Evolutionary conservation across 1,140 invertebrate genomes (phyloP).

Genomic region (Lasioglossum albipes): DNA sequence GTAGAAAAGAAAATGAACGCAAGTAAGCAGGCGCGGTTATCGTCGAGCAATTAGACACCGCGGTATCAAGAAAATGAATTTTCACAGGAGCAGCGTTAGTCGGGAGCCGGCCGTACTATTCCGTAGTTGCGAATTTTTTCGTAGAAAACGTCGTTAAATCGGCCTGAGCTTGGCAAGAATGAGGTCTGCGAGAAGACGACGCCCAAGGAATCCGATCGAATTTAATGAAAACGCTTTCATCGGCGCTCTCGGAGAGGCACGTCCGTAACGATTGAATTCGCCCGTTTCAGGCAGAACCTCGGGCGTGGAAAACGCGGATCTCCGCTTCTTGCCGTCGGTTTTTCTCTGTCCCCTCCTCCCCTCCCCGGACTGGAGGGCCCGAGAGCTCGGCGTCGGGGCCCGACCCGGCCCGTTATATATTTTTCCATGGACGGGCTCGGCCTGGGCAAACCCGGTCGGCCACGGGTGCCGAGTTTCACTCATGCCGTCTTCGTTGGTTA

Average conservation of each 20-base stretch:
- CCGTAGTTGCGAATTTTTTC: too few relatives aligned
- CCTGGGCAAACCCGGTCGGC: constrained; percentile 27
- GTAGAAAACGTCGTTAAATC: too few relatives aligned
- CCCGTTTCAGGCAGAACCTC: constrained; percentile 52
- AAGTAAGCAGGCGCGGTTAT: too few relatives aligned
- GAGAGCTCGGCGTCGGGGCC: too few relatives aligned
- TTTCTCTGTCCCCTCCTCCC: constrained; percentile 2
- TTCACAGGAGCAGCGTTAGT: too few relatives aligned
- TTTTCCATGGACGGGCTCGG: constrained; percentile 6
- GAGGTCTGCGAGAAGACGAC: constrained; percentile 1
- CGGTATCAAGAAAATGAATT: too few relatives aligned
- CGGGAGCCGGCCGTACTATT: too few relatives aligned
- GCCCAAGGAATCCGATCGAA: constrained; percentile 22
- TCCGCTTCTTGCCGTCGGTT: constrained; percentile 29
- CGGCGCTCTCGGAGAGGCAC: neutral
- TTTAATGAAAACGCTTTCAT: constrained; percentile 52
- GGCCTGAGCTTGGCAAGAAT: too few relatives aligned
- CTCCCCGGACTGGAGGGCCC: too few relatives aligned
- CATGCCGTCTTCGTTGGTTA: constrained; percentile 27
- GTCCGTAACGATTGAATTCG: constrained; percentile 47
- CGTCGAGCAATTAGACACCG: too few relatives aligned
- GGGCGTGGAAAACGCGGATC: constrained; percentile 56
- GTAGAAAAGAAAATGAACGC: too few relatives aligned
- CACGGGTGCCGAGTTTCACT: constrained; percentile 52
- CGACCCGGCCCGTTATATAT: constrained; percentile 7